phyloP scores from a whole-genome alignment of 2,888 invertebrate species.

The Diarsia rubi region DNA sequence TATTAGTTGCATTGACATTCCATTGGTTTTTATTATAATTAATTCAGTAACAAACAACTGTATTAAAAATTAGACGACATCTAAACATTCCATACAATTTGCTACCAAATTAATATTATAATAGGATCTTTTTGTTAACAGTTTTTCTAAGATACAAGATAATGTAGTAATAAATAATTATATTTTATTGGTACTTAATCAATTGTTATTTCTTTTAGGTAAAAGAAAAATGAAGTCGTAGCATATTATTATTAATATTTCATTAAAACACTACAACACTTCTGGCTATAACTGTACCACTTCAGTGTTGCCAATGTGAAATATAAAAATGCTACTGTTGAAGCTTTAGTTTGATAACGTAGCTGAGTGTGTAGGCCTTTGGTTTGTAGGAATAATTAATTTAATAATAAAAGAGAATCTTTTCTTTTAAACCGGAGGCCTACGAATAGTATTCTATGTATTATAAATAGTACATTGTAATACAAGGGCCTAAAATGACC shows the following conservation, averaged over 20 bases:
- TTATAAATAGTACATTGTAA: too few relatives aligned
- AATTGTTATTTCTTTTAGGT: conserved; percentile 54
- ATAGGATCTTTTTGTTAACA: conserved; percentile 43
- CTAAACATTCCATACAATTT: conserved; percentile 50
- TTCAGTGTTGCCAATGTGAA: conserved; percentile 41
- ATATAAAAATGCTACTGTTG: conserved; percentile 36
- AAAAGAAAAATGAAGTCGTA: conserved; percentile 50
- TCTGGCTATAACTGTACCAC: conserved; percentile 20
- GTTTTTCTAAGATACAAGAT: conserved; percentile 31
- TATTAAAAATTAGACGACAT: conserved; percentile 52
- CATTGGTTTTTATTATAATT: conserved; percentile 68
- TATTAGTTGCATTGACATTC: conserved; percentile 72
- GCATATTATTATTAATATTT: conserved; percentile 38
- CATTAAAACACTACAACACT: conserved; percentile 23
- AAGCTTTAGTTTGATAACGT: conserved; percentile 19
- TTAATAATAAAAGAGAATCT: not conserved
- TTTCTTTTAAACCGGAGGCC: conserved; percentile 29
- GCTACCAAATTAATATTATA: conserved; percentile 52
- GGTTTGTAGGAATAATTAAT: conserved; percentile 31
- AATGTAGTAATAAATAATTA: conserved; percentile 49
- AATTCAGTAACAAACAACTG: conserved; percentile 47
- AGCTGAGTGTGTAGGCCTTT: conserved; percentile 15
- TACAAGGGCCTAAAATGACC: too few relatives aligned
- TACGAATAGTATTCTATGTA: conserved; percentile 38
- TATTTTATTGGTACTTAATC: conserved; percentile 50